Conservation (phyloP, 2,797 vertebrate species). For the Australoheros facetus region DNA sequence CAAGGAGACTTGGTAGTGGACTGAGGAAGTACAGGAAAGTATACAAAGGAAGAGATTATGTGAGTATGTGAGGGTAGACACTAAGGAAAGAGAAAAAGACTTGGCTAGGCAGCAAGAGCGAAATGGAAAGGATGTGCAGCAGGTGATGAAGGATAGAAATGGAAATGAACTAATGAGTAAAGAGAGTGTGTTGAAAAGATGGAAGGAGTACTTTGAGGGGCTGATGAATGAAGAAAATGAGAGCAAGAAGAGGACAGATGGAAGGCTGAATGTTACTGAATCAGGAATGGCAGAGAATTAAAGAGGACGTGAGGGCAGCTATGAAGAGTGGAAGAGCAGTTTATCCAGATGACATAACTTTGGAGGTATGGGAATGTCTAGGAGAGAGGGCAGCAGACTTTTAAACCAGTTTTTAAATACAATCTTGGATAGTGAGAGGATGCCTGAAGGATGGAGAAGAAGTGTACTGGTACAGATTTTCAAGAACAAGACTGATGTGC, state of each 20-base stretch:
- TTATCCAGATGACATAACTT: too few species aligned
- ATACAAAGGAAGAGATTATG: not conserved
- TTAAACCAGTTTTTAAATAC: not conserved
- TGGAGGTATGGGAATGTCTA: not conserved
- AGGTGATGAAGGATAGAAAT: not conserved
- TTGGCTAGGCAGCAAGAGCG: not conserved
- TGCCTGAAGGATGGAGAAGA: too few species aligned
- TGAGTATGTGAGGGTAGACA: not conserved
- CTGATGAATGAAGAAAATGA: not conserved
- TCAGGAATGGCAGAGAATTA: too few species aligned
- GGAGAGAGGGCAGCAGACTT: not conserved
- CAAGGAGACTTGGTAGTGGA: not conserved
- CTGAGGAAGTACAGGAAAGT: not conserved
- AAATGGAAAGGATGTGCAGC: not conserved
- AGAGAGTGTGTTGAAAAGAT: too few species aligned
- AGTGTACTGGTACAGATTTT: too few species aligned
- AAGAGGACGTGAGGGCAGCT: too few species aligned
- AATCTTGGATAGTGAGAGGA: too few species aligned
- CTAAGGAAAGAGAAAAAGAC: not conserved
- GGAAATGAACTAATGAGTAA: not conserved
- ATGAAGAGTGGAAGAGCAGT: too few species aligned
- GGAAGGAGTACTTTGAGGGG: not conserved
- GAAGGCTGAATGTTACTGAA: too few species aligned
- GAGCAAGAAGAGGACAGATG: not conserved
- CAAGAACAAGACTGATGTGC: too few species aligned